Base-by-base conservation (phyloP, 53 echinoderm and acorn worm species). In the Apostichopus leukothele region DNA sequence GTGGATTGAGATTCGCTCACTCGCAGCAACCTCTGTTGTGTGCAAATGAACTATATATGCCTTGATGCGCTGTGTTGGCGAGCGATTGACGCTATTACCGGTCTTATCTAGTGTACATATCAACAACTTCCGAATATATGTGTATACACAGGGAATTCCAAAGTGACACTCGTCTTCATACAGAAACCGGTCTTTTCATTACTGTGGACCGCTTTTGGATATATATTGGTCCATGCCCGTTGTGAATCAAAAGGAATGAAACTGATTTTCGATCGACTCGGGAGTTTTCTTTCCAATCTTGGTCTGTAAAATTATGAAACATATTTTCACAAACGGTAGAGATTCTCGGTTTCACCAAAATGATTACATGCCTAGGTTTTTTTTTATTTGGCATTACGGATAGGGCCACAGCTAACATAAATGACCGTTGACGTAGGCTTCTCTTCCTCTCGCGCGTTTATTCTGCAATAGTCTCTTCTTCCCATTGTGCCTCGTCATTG, bases 271-370 rank as follows among this genome's bases (percentile, higher is more conserved):
- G 74, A 50, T 78, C 86, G 55, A 94, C 86, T 54, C 94, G 75
- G 84, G 86, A 94, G 63, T 91, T 83, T 53, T 90, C 87, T 51
- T 55, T 76, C 84, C 92, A 94, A 53, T 90, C 86, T 13, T 50
- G 12, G 11, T 83, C 75, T 5, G 22, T 88, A 20, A 91, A 90
- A 52, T 67, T 78, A 11, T 39, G n/a, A 25, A 50, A 78, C 78
- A 78, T 78, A 51, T n/a, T 78, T 52, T 16, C 78, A 50, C 78
- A 78, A n/a, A 78, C 78, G 5, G 77, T 50, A 26, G 52, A 39
- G 4, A 16, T 53, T 6, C 52, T 50, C n/a, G 26, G 78, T 52
- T 52, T 50, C 18, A 78, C 26, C 78, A 27, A 78, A 11, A 78
- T 5, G 50, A 8, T 78, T 50, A 51, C 2, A 3, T 7, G 51